Conservation (phyloP, 2,113 vertebrate genomes). For the Picathartes gymnocephalus region DNA sequence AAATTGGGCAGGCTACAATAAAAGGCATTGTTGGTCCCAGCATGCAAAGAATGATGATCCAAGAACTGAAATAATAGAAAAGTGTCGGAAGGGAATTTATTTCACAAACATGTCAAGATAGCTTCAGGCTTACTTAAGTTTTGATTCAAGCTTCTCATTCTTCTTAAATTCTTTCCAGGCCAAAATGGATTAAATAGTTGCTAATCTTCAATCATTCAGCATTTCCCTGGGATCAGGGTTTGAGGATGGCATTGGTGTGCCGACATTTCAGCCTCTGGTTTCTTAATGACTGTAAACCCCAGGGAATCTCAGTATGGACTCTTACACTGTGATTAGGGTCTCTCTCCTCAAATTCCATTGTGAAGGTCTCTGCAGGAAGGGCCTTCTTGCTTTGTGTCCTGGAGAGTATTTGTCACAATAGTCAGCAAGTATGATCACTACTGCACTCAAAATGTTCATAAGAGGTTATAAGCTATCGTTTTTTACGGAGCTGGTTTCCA, state of each 20-base stretch:
- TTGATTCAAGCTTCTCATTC: conserved; percentile 49
- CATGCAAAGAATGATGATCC: conserved; percentile 62
- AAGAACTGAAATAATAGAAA: conserved; percentile 54
- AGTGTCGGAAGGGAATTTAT: conserved; percentile 35
- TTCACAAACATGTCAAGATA: conserved; percentile 44
- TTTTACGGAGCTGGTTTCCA: neutral
- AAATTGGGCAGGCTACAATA: conserved; percentile 52
- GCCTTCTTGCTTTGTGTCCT: neutral
- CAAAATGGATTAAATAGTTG: conserved; percentile 51
- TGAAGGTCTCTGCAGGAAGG: neutral
- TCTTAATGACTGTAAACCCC: neutral
- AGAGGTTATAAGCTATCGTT: neutral
- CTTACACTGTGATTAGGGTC: neutral
- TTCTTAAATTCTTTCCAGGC: conserved; percentile 59
- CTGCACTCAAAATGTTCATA: neutral
- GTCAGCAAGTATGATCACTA: neutral
- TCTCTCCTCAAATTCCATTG: neutral
- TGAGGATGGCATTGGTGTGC: neutral
- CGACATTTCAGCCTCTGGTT: neutral
- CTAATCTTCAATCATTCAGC: conserved; percentile 49
- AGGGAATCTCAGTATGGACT: neutral
- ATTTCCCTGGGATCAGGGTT: neutral
- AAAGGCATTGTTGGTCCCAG: conserved; percentile 58
- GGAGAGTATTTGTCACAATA: neutral
- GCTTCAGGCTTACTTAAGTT: conserved; percentile 39